phyloP scores from a whole-genome alignment of 2,113 vertebrate genomes.

The Eulemur rufifrons region DNA sequence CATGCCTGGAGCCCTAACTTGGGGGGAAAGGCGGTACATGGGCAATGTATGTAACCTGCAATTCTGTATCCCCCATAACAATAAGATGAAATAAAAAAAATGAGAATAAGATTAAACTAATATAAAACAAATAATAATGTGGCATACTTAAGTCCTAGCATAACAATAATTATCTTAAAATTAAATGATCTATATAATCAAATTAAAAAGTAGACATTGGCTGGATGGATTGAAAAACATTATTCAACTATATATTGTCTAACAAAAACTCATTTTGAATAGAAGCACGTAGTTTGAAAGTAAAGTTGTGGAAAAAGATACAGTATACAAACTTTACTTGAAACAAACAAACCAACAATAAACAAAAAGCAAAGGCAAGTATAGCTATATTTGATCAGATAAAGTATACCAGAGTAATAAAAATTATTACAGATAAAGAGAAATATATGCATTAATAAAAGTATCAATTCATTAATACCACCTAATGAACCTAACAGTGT shows the following conservation, averaged over 20 bases:
- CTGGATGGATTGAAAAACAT: background rate
- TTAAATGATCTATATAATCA: too few species aligned
- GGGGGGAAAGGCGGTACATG: too few species aligned
- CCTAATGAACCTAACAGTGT: background rate
- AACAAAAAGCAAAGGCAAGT: background rate
- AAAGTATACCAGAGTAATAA: background rate
- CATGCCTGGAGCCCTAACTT: too few species aligned
- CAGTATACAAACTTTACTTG: background rate
- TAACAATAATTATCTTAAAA: too few species aligned
- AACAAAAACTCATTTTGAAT: background rate
- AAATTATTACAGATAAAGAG: background rate
- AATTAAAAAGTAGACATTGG: background rate
- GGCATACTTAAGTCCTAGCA: too few species aligned
- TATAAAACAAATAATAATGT: too few species aligned
- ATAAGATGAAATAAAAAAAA: too few species aligned
- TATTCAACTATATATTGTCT: background rate
- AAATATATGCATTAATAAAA: background rate
- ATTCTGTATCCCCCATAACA: too few species aligned
- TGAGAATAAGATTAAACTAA: too few species aligned
- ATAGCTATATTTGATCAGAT: background rate
- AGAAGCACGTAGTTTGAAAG: background rate
- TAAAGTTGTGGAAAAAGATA: background rate
- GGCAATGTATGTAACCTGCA: too few species aligned
- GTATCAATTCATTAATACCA: background rate
- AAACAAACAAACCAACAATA: background rate